Percentiles rank a stretch among this genome's conserved stretches.
phyloP scores from a whole-genome alignment of 1,140 invertebrate genomes.

The Drosophila auraria region DNA sequence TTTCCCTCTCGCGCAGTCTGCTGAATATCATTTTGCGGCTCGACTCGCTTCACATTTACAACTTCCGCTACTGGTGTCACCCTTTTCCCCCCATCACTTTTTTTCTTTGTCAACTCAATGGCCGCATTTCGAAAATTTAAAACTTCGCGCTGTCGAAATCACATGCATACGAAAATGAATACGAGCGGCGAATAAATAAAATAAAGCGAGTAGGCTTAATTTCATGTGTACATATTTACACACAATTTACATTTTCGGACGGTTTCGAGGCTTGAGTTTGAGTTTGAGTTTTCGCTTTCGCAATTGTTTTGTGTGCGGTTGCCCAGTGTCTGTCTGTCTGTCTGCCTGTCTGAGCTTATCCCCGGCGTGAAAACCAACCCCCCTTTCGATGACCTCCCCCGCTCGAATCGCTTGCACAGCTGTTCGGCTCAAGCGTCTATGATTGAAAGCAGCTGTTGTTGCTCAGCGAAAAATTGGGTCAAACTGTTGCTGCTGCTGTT shows the following conservation, averaged over 20 bases:
- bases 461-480: slow-evolving; percentile 70
- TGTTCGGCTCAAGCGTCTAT: slow-evolving; percentile 53
- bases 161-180: slow-evolving; percentile 54
- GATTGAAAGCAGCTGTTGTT: slow-evolving; percentile 53
- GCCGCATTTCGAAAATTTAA: slow-evolving; percentile 58
- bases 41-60: slow-evolving; percentile 65
- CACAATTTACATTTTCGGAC: slow-evolving; percentile 56
- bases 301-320: slow-evolving; percentile 35
- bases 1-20: slow-evolving; percentile 24
- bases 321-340: slow-evolving; percentile 8
- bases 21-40: slow-evolving; percentile 73
- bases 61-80: slow-evolving; percentile 56
- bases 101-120: slow-evolving; percentile 61
- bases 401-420: slow-evolving; percentile 59
- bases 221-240: slow-evolving; percentile 58
- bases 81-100: neutral
- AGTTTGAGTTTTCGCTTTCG: slow-evolving; percentile 39
- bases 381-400: slow-evolving; percentile 42
- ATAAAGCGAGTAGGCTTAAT: slow-evolving; percentile 66
- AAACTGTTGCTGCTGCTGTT: slow-evolving; percentile 60
- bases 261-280: slow-evolving; percentile 30
- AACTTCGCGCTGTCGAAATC: slow-evolving; percentile 59
- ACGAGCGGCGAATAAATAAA: slow-evolving; percentile 55
- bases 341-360: slow-evolving; percentile 15
- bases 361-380: neutral